Evolutionary conservation across 2,797 vertebrate species (phyloP), one percentile per base, ranked within the genome.

Genomic region (Zalophus californianus): DNA sequence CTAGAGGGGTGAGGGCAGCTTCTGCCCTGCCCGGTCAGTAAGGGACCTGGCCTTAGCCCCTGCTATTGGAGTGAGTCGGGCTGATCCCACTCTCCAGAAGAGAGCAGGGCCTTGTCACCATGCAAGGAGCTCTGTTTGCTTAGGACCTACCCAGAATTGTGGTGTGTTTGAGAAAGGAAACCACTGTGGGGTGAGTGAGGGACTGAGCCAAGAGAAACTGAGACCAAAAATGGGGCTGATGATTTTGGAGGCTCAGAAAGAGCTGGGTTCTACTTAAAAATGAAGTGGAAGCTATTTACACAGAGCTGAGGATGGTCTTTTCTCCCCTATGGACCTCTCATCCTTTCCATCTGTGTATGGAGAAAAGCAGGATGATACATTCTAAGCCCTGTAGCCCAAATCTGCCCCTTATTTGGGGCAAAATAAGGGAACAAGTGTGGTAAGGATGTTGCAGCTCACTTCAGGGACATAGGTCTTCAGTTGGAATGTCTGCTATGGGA

Each of bases 141-240:
- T 35, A 75, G 77, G 92, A 86, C 35, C 73, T 35, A 52, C 20
- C 38, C 21, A 83, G 52, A 87, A 58, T 29, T 64, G 56, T 78
- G 38, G 66, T 54, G 70, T 90, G 38, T 96, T 77, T 70, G 60
- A 79, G 80, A 91, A 94, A 84, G 77, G 68, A 75, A 90, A n/a
- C 38, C 23, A 58, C 68, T 44, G 54, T 35, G 48, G 54, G 23
- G 44, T 50, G 12, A 79, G 21, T 72, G 32, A 77, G 56, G 38
- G n/a, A 66, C 75, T 75, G 44, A 90, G 89, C 50, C 50, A 60
- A 84, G 72, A 96, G 78, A 84, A 90, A 77, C 60, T 32, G 64
- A 72, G 70, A 86, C 27, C 11, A n/a, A 56, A 83, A 60, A 44
- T n/a, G 48, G 64, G 38, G 75, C 80, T 54, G 89, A 80, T 58